Evolutionary conservation across 2,797 vertebrate species (phyloP), one percentile per base, ranked within the genome.

Genomic region (Limosa lapponica): DNA sequence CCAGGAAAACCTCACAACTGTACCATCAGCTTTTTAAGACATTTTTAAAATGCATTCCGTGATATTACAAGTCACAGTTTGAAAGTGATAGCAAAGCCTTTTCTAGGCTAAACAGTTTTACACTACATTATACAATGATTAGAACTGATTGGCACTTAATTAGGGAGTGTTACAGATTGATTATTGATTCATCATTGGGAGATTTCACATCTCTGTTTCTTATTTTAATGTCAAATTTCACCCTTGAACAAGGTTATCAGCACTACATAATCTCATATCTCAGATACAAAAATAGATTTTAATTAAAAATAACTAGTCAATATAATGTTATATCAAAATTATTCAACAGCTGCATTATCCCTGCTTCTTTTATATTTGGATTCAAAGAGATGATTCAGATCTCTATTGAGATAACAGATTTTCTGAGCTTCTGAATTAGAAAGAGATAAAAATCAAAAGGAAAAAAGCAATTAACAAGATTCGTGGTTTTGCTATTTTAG

Each of bases 171-270:
- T 87, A 69, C 77, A 92, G 89, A 86, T 82, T 83, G 89, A 87
- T 81, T 94, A 96, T 96, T 92, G 84, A 78, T 93, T 91, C 75
- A 69, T 11, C 78, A 54, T 71, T 74, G 72, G 54, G 44, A 92
- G 25, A 49, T 46, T 89, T 92, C 30, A 64, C 12, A 57, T 52
- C 37, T 61, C 32, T 66, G 12, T 25, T 70, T 81, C 74, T 82
- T 77, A 84, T 66, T 90, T 65, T 73, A 82, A 55, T 70, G 44
- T 19, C 27, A 85, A 69, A 93, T 84, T 94, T 89, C 64, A 85
- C 37, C 55, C 78, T 73, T 92, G 55, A 80, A 55, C 48, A 94
- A 96, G 36, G 64, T 94, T 77, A 77, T 87, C 78, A 37, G 16
- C 43, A 37, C 9, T 77, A 37, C 37, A 25, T 28, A 59, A 44